These are phyloP conservation scores for Tragelaphus eurycerus DNA, from an alignment of 2,797 vertebrate genomes.

Conservation along the genomic window DNA sequence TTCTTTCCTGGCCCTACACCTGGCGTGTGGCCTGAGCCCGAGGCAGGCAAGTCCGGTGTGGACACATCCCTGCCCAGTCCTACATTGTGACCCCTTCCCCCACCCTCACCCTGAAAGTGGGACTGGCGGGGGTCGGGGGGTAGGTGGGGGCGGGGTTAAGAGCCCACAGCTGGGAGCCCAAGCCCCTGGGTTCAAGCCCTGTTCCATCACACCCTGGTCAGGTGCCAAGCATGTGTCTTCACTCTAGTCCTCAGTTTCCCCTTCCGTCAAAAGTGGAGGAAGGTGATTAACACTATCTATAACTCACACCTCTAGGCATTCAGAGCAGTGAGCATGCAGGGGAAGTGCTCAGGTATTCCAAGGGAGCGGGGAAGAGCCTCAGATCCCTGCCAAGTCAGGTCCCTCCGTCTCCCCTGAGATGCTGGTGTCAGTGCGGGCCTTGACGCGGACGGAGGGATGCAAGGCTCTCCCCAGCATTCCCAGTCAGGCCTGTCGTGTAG, in stretches of 20 bases:
- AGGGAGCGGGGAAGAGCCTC: not conserved
- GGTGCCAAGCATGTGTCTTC: not conserved
- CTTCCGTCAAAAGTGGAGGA: not conserved
- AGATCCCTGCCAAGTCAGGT: not conserved
- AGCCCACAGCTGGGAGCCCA: accelerated
- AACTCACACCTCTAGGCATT: not conserved
- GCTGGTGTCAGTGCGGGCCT: not conserved
- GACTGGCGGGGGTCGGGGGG: not conserved
- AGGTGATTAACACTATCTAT: not conserved
- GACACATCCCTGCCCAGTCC: not conserved
- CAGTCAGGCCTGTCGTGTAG: accelerated
- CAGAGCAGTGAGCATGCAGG: not conserved
- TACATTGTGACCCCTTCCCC: not conserved
- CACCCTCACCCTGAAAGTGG: not conserved
- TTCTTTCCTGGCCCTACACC: not conserved
- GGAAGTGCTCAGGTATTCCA: not conserved
- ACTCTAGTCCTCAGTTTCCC: not conserved
- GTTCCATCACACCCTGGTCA: accelerated
- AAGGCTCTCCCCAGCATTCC: not conserved
- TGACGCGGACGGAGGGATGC: accelerated
- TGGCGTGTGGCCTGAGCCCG: accelerated
- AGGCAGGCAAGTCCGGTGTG: not conserved
- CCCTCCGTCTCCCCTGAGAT: accelerated
- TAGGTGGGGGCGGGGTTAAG: accelerated
- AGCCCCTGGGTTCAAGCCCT: not conserved